Conservation (phyloP, 2,113 vertebrate species). For the Cynocephalus volans region DNA sequence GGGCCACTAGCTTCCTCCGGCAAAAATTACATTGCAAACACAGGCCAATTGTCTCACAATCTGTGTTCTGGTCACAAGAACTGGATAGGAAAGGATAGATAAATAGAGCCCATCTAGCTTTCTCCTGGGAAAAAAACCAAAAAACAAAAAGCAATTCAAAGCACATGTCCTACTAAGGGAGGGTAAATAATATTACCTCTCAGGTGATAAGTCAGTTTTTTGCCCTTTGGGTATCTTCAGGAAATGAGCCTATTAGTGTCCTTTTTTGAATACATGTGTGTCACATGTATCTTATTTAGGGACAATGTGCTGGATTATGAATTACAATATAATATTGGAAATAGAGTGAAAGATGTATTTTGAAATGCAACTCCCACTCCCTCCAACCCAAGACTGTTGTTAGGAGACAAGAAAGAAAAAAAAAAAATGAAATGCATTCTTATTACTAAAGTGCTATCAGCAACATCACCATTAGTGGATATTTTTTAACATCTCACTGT, state of each 20-base stretch:
- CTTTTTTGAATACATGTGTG: not conserved
- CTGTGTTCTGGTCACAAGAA: slow-evolving; percentile 17
- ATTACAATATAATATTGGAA: not conserved
- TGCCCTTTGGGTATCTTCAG: not conserved
- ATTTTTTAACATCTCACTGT: slow-evolving; percentile 33
- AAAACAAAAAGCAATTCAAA: slow-evolving; percentile 30
- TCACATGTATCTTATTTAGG: not conserved
- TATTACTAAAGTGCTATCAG: slow-evolving; percentile 28
- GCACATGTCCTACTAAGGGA: not conserved
- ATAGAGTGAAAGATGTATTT: not conserved
- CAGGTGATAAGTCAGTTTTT: not conserved
- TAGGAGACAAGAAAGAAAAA: not conserved
- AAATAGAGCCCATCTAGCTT: not conserved
- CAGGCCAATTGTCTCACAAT: slow-evolving; percentile 51
- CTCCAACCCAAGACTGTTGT: not conserved
- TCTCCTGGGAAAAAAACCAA: not conserved
- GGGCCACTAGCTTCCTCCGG: not conserved
- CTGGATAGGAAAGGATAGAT: not conserved
- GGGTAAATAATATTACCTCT: not conserved
- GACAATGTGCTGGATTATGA: not conserved
- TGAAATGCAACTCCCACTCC: not conserved
- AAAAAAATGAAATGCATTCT: slow-evolving; percentile 45
- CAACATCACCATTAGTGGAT: not conserved
- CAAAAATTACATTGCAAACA: slow-evolving; percentile 32
- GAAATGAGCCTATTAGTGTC: not conserved